Evolutionary conservation across 2,113 vertebrate species (phyloP).

Genomic region (Carettochelys insculpta): DNA sequence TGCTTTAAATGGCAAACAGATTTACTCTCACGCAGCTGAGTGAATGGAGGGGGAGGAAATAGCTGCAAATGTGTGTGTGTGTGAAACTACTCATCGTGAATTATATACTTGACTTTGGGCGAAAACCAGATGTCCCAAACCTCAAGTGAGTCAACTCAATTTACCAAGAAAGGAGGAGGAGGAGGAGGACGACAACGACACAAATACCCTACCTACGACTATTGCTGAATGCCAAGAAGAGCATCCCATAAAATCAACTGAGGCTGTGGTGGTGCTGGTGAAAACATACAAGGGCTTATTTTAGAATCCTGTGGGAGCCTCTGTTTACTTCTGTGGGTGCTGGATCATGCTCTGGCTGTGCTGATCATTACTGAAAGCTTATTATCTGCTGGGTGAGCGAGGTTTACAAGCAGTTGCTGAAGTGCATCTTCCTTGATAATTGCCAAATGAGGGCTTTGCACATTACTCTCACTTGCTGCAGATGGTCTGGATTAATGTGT

Average conservation of each 20-base stretch:
- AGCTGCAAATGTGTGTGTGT: neutral
- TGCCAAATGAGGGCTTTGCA: neutral
- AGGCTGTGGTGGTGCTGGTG: neutral
- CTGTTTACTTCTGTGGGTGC: neutral
- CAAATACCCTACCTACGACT: neutral
- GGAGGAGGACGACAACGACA: neutral
- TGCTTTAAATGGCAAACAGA: neutral
- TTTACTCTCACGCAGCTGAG: neutral
- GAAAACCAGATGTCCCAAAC: neutral
- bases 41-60: neutral
- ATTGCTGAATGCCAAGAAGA: neutral
- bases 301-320: neutral
- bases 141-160: neutral
- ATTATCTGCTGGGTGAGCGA: neutral
- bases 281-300: neutral
- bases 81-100: neutral
- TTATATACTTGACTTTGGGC: neutral
- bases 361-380: constrained; percentile 7
- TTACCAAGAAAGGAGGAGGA: neutral
- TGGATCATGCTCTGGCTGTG: neutral
- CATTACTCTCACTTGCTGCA: neutral
- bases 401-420: neutral
- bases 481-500: neutral
- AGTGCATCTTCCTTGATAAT: neutral
- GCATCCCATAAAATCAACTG: neutral